These are phyloP conservation scores for Oryzias javanicus DNA, from an alignment of 2,113 vertebrate genomes.

Conservation along the genomic window DNA sequence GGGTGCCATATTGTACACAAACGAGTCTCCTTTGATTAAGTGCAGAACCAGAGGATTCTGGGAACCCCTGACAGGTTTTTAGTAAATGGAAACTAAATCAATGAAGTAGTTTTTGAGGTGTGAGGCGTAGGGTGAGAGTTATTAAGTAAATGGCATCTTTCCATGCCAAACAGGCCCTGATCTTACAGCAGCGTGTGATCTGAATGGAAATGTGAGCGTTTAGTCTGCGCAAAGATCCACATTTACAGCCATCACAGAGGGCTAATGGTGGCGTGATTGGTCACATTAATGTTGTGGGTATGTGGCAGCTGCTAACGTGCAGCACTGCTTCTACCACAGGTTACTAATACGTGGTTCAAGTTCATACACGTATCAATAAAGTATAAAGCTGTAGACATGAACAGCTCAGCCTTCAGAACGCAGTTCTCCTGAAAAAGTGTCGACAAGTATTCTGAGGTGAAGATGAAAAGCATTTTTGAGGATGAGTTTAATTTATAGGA, in stretches of 20 bases:
- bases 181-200: conserved; percentile 27
- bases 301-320: conserved; percentile 38
- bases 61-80: conserved; percentile 32
- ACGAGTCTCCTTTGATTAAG: conserved; percentile 33
- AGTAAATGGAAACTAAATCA: conserved; percentile 36
- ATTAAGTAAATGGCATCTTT: conserved; percentile 62
- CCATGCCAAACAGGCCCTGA: conserved; percentile 14
- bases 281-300: conserved; percentile 50
- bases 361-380: background rate
- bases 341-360: conserved; percentile 1
- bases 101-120: conserved; percentile 47
- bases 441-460: background rate
- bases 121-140: conserved; percentile 16
- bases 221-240: conserved; percentile 44
- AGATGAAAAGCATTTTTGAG: background rate
- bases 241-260: conserved; percentile 37
- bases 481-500: background rate
- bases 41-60: conserved; percentile 16
- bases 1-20: conserved; percentile 33
- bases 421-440: no score
- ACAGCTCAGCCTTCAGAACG: no score
- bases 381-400: background rate
- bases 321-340: conserved; percentile 23
- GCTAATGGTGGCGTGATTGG: conserved; percentile 44
- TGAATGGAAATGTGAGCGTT: conserved; percentile 39